These are phyloP conservation scores for Dendrolimus kikuchii DNA, from an alignment of 1,140 invertebrate species.

Conservation along the genomic window DNA sequence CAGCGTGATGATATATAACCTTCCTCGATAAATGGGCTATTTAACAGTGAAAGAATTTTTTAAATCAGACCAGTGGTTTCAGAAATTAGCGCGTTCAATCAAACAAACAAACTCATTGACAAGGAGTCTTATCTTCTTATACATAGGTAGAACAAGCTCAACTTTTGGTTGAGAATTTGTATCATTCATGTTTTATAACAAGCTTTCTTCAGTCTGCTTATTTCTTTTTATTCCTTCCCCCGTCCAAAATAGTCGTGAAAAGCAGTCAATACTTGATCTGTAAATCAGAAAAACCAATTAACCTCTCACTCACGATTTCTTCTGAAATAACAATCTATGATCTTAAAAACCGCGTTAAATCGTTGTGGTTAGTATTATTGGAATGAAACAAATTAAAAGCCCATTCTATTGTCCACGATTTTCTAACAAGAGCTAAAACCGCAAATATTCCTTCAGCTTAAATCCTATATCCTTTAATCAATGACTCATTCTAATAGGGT, in stretches of 20 bases:
- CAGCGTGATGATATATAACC: no score
- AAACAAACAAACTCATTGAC: no score
- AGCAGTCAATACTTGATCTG: no score
- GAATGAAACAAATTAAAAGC: slow-evolving; percentile 3
- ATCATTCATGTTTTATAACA: no score
- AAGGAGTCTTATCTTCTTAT: no score
- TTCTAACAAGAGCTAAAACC: slow-evolving; percentile 6
- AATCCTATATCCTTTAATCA: slow-evolving; percentile 5
- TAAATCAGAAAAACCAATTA: slow-evolving; percentile 3
- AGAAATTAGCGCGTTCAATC: no score
- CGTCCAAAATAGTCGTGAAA: not conserved
- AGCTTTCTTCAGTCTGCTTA: no score
- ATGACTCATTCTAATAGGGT: slow-evolving; percentile 2
- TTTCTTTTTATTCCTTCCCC: slow-evolving; percentile 1
- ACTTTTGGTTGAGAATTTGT: no score
- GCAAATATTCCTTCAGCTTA: slow-evolving; percentile 4
- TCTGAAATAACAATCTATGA: not conserved
- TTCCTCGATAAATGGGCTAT: no score
- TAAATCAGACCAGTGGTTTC: no score
- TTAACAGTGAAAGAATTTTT: no score
- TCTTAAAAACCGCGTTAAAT: slow-evolving; percentile 5
- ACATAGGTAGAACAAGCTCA: no score
- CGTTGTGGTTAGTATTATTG: slow-evolving; percentile 1
- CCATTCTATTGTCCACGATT: slow-evolving; percentile 4
- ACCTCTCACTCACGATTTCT: not conserved